Evolutionary conservation across 2,888 invertebrate genomes (phyloP), one percentile per base, ranked within the genome.

Genomic region (Onthophagus sagittarius): DNA sequence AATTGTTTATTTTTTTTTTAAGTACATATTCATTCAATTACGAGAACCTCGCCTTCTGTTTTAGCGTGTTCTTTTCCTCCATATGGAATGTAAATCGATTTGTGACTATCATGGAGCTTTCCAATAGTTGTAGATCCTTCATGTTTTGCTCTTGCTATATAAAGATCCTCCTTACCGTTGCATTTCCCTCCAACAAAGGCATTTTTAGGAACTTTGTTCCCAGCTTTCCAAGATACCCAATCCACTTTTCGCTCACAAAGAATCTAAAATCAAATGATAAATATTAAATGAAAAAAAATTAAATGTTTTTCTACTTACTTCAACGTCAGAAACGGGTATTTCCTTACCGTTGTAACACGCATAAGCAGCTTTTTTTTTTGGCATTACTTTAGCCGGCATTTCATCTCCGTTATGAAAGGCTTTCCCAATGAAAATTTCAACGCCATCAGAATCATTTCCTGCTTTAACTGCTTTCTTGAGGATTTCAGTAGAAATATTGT

Each of bases 21-120:
- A 23, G 3, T 23, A 23, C 3, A 1, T 23, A 13, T 64, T 67
- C 23, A 67, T 67, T 23, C 2, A 5, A 67, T n/a, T 0, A 90
- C 86, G 74, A 95, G 90, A 79, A 96, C 86, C 87, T 96, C 95
- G 82, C 92, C 96, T 71, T 94, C 92, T n/a, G 90, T 89, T 87
- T 91, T 94, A 67, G 91, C 90, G 73, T 94, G 84, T 83, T 96
- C 96, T 80, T 91, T 88, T 64, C 95, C 95, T 0, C 87, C 94
- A 82, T 90, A 95, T 9, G 95, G 90, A 85, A 96, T 94, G 89
- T 96, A 96, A 83, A 93, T 91, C 71, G 91, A 91, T 31, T 90
- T 92, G 81, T 95, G 95, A 7, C 93, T 93, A 62, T 92, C 91
- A 80, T 96, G 95, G 2, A 96, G 92, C 86, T 96, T 95, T 81